Evolutionary conservation across 2,797 vertebrate species (phyloP), one percentile per base, ranked within the genome.

Genomic region (Uromys caudimaculatus): DNA sequence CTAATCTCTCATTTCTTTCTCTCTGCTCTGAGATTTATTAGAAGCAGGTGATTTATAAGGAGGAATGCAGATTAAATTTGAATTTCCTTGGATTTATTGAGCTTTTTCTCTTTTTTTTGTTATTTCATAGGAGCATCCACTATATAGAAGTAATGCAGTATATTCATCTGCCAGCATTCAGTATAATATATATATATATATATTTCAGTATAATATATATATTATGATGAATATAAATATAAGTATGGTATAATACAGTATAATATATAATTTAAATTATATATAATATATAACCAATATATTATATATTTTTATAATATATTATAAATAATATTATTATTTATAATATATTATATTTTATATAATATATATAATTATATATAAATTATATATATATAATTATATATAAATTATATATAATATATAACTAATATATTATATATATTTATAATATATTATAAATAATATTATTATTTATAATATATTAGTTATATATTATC

Each of bases 1-100:
- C 32, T 29, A 19, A 60, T 84, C 71, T 92, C 56, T 94, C 77
- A 87, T 92, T 94, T 84, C 32, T 24, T 44, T 85, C 9, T 94
- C 35, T 89, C 56, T 96, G 23, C 56, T 92, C 27, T 88, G 64
- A n/a, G 16, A 92, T 75, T 38, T 94, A 86, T 90, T 71, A 90
- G 93, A 95, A 97, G 71, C 50, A 95, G 77, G 52, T 91, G 29
- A 29, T 44, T 50, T 75, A 79, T 41, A 67, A 0, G 81, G 9
- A 88, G 78, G 27, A 54, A 73, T 60, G 94, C 58, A 86, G 52
- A 90, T 79, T 47, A 96, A 94, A 93, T 64, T 92, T 76, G 0
- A 27, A 78, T 77, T 96, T 93, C 6, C 62, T 29, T 67, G 32
- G 86, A 44, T 52, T 79, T 88, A 82, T 47, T 47, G 32, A 81